phyloP scores from a whole-genome alignment of 2,113 vertebrate species.

The Andinoacara biseriatus region DNA sequence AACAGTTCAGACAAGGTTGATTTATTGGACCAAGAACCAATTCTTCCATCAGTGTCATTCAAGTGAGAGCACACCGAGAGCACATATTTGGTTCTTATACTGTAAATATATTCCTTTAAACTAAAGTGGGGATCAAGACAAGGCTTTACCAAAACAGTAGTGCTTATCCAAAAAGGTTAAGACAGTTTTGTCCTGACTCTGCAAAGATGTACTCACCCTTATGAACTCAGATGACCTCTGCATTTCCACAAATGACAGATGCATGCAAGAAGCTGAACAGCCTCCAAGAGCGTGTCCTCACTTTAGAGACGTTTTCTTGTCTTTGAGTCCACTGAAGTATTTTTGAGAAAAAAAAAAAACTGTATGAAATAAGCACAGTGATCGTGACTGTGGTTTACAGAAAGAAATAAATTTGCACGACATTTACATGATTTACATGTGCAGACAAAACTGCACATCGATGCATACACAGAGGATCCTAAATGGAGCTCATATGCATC shows the following conservation, averaged over 20 bases:
- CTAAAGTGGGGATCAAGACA: neutral
- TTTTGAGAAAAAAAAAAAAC: too few species aligned
- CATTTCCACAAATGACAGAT: neutral
- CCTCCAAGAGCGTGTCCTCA: neutral
- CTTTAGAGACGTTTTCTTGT: constrained; percentile 17
- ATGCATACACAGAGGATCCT: too few species aligned
- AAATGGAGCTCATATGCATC: neutral
- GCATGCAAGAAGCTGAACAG: neutral
- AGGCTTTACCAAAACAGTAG: neutral
- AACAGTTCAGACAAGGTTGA: neutral
- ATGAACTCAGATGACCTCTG: constrained; percentile 12
- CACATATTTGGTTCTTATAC: neutral
- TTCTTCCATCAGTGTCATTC: neutral
- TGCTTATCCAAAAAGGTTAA: neutral
- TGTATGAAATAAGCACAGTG: too few species aligned
- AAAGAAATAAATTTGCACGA: too few species aligned
- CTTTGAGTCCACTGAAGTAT: neutral
- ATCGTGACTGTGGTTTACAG: too few species aligned
- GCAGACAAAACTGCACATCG: too few species aligned
- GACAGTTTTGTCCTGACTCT: neutral
- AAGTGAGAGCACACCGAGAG: neutral
- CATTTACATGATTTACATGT: too few species aligned
- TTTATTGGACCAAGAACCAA: neutral
- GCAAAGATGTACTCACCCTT: neutral
- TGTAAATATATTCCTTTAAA: neutral